These are phyloP conservation scores for Plagodis pulveraria DNA, from an alignment of 2,888 invertebrate genomes.

Conservation along the genomic window DNA sequence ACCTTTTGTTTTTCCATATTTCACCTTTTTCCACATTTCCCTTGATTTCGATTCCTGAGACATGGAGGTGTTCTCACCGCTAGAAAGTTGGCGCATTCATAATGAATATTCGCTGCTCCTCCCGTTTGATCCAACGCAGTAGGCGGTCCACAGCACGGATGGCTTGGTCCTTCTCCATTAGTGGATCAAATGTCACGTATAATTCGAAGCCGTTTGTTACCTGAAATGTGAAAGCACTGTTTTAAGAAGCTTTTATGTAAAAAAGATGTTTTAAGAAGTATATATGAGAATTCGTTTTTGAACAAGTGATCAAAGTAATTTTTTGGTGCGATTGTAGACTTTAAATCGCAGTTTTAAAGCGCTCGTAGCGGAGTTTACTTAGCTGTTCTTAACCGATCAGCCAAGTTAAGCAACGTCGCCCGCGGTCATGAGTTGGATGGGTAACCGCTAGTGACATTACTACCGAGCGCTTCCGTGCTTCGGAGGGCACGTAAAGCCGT, in stretches of 20 bases:
- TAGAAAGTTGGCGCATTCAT: constrained; percentile 93
- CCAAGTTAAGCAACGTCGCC: too few species aligned
- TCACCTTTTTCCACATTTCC: constrained; percentile 41
- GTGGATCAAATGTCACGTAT: constrained; percentile 96
- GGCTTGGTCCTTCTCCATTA: constrained; percentile 93
- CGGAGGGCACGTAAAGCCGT: too few species aligned
- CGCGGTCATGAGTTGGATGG: too few species aligned
- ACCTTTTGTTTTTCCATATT: background rate
- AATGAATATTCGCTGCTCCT: constrained; percentile 96
- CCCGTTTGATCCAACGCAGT: constrained; percentile 96
- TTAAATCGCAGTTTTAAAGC: too few species aligned
- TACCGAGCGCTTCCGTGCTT: too few species aligned
- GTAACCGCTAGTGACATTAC: too few species aligned
- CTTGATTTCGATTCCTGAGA: constrained; percentile 57
- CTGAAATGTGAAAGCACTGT: constrained; percentile 66
- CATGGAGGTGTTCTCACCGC: constrained; percentile 53
- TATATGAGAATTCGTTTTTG: background rate
- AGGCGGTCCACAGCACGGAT: constrained; percentile 95
- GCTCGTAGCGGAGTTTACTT: too few species aligned
- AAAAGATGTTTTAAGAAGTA: background rate
- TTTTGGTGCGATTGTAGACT: too few species aligned
- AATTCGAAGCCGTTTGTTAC: constrained; percentile 96
- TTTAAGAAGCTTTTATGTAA: background rate
- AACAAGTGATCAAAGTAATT: too few species aligned
- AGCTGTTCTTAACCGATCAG: too few species aligned